phyloP scores from a whole-genome alignment of 2,797 vertebrate species.

The Crocidura indochinensis region DNA sequence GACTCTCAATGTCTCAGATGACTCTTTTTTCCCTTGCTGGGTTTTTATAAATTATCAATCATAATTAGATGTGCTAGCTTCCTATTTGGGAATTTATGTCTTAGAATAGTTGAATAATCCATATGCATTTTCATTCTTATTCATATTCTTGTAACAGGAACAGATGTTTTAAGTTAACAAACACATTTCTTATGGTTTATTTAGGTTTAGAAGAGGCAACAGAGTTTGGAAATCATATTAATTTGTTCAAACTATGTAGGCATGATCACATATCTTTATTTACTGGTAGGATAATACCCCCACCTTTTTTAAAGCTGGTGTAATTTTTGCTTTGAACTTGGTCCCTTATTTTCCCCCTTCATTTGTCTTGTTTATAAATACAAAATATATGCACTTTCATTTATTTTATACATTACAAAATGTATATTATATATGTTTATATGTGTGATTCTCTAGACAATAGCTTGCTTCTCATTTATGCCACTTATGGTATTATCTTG shows the following conservation, averaged over 20 bases:
- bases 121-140: conserved; percentile 74
- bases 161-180: conserved; percentile 85
- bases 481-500: conserved; percentile 47
- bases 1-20: background rate
- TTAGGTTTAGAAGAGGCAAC: conserved; percentile 70
- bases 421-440: background rate
- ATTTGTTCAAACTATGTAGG: conserved; percentile 67
- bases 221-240: conserved; percentile 74
- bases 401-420: conserved; percentile 52
- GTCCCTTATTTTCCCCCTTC: conserved; percentile 38
- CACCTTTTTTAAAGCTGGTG: conserved; percentile 39
- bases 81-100: conserved; percentile 57
- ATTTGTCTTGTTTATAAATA: conserved; percentile 58
- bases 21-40: background rate
- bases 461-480: conserved; percentile 59
- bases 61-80: conserved; percentile 63
- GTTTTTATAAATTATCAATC: conserved; percentile 27
- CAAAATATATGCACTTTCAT: conserved; percentile 17
- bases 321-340: conserved; percentile 37
- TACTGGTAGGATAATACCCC: conserved; percentile 35
- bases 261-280: conserved; percentile 68
- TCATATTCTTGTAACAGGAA: conserved; percentile 75
- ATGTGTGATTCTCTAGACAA: conserved; percentile 8
- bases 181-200: conserved; percentile 82
- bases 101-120: conserved; percentile 75